phyloP scores from a whole-genome alignment of 2,888 invertebrate genomes.

The Cotesia congregata region DNA sequence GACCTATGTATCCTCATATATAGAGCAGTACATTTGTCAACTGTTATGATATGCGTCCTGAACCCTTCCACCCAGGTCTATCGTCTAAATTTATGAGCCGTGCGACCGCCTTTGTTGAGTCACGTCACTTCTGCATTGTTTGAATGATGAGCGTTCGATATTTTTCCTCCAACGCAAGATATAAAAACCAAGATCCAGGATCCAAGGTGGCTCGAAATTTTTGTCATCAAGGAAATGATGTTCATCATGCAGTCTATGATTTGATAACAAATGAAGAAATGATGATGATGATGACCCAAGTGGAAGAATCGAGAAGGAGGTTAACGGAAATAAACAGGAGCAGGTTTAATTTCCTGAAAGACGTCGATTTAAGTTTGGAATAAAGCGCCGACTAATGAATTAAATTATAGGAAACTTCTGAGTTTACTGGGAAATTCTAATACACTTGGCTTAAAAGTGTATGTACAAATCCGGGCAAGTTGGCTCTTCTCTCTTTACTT shows the following conservation, averaged over 20 bases:
- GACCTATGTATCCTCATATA: slow-evolving; percentile 38
- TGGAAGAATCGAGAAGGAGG: slow-evolving; percentile 44
- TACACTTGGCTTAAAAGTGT: slow-evolving; percentile 15
- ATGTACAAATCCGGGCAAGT: slow-evolving; percentile 12
- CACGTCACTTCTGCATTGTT: slow-evolving; percentile 40
- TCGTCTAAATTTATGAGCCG: slow-evolving; percentile 56
- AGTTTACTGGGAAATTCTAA: not conserved
- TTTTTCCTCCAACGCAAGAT: not conserved
- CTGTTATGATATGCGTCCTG: slow-evolving; percentile 59
- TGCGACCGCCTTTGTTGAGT: slow-evolving; percentile 53
- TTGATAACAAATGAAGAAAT: slow-evolving; percentile 62
- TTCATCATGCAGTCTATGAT: slow-evolving; percentile 47
- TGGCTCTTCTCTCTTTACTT: not conserved
- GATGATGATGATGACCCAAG: slow-evolving; percentile 47
- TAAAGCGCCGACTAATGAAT: slow-evolving; percentile 54
- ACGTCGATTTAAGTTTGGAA: slow-evolving; percentile 56
- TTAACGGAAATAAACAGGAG: slow-evolving; percentile 63
- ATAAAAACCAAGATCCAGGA: too few relatives aligned
- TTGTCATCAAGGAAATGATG: slow-evolving; percentile 51
- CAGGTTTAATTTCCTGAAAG: slow-evolving; percentile 70
- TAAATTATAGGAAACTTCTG: not conserved
- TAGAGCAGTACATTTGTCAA: slow-evolving; percentile 61
- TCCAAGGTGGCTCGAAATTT: slow-evolving; percentile 65
- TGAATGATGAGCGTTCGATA: slow-evolving; percentile 11
- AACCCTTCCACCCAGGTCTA: slow-evolving; percentile 57